Percentiles rank a stretch among this genome's conserved stretches.
These are phyloP conservation scores for Eucidaris tribuloides DNA, from an alignment of 35 echinoderm and acorn worm genomes.

Conservation along the genomic window DNA sequence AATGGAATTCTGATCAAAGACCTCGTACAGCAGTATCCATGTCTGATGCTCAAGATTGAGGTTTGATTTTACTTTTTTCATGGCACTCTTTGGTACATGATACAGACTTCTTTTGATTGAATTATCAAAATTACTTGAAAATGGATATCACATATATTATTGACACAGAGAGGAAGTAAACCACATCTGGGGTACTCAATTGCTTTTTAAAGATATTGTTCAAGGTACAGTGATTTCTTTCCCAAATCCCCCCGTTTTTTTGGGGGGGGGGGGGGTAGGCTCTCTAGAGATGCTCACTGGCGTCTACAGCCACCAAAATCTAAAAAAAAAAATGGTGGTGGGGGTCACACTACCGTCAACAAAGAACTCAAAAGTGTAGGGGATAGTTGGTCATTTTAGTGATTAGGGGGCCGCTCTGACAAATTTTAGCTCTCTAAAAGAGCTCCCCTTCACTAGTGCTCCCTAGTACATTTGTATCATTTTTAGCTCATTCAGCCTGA, in stretches of 20 bases:
- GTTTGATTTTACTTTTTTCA: not conserved
- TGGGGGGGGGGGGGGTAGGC: not conserved
- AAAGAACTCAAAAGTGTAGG: too few species aligned
- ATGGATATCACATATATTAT: not conserved
- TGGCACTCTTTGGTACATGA: not conserved
- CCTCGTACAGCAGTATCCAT: not conserved
- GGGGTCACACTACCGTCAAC: not conserved
- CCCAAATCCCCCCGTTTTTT: too few species aligned
- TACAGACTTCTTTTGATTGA: not conserved
- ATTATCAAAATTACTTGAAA: not conserved
- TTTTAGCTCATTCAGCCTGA: too few species aligned
- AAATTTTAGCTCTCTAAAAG: too few species aligned
- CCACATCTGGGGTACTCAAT: not conserved
- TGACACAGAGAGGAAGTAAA: not conserved
- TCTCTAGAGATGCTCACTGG: not conserved
- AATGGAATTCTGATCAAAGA: not conserved
- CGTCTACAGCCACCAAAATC: not conserved
- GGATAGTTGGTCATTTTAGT: too few species aligned
- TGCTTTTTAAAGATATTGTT: not conserved
- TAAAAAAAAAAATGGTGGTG: not conserved
- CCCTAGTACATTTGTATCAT: too few species aligned
- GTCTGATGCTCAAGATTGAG: constrained; percentile 1
- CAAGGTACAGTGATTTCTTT: too few species aligned
- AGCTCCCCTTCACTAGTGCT: too few species aligned
- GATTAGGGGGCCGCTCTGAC: too few species aligned